Conservation (phyloP, 2,888 invertebrate species). For the Ophion slaviceki region DNA sequence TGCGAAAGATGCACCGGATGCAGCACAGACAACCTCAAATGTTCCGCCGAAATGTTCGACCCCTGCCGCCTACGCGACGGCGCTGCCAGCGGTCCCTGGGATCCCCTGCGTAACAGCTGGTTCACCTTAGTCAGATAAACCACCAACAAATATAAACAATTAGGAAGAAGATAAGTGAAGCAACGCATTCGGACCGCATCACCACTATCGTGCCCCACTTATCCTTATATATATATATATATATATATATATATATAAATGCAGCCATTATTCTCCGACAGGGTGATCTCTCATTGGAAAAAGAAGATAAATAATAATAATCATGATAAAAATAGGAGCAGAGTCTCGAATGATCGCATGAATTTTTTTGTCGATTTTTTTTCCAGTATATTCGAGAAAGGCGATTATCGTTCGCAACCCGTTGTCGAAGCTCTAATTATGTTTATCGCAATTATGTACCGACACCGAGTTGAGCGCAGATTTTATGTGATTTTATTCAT, state of each 20-base stretch:
- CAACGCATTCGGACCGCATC: background rate
- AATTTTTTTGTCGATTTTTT: slow-evolving; percentile 8
- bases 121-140: slow-evolving; percentile 71
- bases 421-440: background rate
- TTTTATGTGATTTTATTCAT: background rate
- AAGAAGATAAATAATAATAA: slow-evolving; percentile 14
- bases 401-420: background rate
- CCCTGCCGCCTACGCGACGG: slow-evolving; percentile 71
- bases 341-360: slow-evolving; percentile 16
- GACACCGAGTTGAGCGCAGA: background rate
- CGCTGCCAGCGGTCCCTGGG: slow-evolving; percentile 50
- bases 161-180: slow-evolving; percentile 20
- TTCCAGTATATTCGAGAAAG: slow-evolving; percentile 15
- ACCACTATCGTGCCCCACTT: slow-evolving; percentile 19
- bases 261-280: slow-evolving; percentile 35
- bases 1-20: slow-evolving; percentile 83
- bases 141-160: slow-evolving; percentile 8
- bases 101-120: slow-evolving; percentile 66
- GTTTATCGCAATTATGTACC: background rate
- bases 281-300: background rate
- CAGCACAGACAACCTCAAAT: slow-evolving; percentile 75
- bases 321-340: background rate
- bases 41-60: slow-evolving; percentile 66
- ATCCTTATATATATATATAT: slow-evolving; percentile 3
- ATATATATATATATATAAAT: too few relatives aligned